Evolutionary conservation across 2,113 vertebrate genomes (phyloP).

Genomic region (Oceanodroma tethys): DNA sequence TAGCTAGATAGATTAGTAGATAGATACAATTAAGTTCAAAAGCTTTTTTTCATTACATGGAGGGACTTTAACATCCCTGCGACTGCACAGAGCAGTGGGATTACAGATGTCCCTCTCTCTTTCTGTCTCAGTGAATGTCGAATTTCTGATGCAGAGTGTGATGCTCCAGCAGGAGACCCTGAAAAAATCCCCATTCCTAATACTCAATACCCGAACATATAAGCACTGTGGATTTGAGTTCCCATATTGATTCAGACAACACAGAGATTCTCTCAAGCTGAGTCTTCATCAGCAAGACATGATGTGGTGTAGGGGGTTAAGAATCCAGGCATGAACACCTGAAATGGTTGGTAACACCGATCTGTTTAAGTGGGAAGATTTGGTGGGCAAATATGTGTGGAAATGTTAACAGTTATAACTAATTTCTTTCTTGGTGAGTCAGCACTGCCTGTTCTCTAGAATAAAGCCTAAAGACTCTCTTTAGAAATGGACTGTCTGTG

Average conservation of each 20-base stretch:
- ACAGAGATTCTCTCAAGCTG: neutral
- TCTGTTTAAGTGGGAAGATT: neutral
- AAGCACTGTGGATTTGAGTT: neutral
- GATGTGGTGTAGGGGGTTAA: neutral
- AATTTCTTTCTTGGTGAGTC: neutral
- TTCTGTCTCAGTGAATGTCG: neutral
- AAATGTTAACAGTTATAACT: neutral
- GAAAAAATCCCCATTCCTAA: neutral
- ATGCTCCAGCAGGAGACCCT: neutral
- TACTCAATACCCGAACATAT: neutral
- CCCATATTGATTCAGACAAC: neutral
- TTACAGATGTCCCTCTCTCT: neutral
- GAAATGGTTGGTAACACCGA: neutral
- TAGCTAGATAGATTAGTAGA: neutral
- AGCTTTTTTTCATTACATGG: neutral
- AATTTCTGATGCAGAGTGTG: neutral
- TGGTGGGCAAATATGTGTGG: neutral
- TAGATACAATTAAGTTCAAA: neutral
- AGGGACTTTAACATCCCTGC: neutral
- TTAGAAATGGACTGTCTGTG: neutral
- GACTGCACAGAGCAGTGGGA: neutral
- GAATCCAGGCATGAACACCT: neutral
- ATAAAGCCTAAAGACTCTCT: neutral
- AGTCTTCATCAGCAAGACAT: neutral
- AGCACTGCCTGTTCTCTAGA: neutral